Conservation (phyloP, 2,113 vertebrate species). For the Ameiurus melas region DNA sequence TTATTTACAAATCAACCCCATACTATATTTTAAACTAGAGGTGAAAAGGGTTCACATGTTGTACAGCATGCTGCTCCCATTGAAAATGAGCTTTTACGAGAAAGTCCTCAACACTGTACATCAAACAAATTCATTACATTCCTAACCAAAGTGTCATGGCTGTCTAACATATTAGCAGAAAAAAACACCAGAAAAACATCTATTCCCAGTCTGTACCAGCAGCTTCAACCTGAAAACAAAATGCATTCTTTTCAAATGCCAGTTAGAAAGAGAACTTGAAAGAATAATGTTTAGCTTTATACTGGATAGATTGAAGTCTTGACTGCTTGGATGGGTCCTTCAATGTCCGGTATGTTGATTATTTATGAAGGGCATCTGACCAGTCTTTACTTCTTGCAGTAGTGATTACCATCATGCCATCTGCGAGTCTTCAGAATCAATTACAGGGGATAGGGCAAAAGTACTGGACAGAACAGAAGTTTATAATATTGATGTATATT, state of each 20-base stretch:
- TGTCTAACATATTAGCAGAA: not conserved
- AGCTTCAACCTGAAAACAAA: slow-evolving; percentile 11
- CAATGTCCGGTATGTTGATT: not conserved
- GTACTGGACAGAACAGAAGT: not conserved
- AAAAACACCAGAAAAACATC: not conserved
- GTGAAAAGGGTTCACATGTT: slow-evolving; percentile 54
- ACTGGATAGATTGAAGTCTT: slow-evolving; percentile 2
- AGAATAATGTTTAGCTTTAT: slow-evolving; percentile 18
- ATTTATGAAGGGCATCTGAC: slow-evolving; percentile 49
- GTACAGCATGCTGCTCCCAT: slow-evolving; percentile 35
- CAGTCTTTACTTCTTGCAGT: slow-evolving; percentile 56
- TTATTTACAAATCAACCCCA: slow-evolving; percentile 75
- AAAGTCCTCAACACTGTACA: slow-evolving; percentile 22
- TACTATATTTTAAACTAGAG: slow-evolving; percentile 63
- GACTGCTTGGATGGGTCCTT: not conserved
- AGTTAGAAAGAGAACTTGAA: not conserved
- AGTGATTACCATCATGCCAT: slow-evolving; percentile 51
- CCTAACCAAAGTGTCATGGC: slow-evolving; percentile 14
- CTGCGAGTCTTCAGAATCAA: slow-evolving; percentile 42
- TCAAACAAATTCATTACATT: slow-evolving; percentile 27
- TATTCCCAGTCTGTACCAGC: slow-evolving; percentile 32
- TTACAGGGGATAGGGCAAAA: not conserved
- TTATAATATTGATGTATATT: not conserved
- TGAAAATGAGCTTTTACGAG: not conserved
- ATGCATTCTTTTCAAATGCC: slow-evolving; percentile 28